Base-by-base conservation (phyloP, 2,888 invertebrate genomes). In the Parapristionchus giblindavisi region DNA sequence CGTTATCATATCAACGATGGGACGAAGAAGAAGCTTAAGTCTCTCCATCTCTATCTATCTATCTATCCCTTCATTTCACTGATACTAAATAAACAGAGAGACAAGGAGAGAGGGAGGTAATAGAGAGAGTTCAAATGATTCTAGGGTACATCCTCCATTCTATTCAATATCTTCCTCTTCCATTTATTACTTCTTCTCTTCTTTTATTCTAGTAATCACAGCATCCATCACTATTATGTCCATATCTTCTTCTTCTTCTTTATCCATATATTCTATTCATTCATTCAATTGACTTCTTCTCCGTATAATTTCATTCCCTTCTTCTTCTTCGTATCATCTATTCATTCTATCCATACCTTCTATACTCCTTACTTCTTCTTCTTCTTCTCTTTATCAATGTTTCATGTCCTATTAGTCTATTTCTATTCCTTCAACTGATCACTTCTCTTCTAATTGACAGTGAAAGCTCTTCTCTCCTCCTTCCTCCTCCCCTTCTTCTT, bases 21-120 rank as follows among this genome's bases (percentile, higher is more conserved):
- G n/a, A n/a, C n/a, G n/a, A n/a, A n/a, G n/a, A n/a, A n/a, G n/a
- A n/a, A n/a, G n/a, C n/a, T n/a, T n/a, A n/a, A n/a, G n/a, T n/a
- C n/a, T n/a, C n/a, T n/a, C n/a, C n/a, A n/a, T n/a, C n/a, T n/a
- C n/a, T n/a, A n/a, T n/a, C n/a, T n/a, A 14, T 51, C 51, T 51
- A 14, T 51, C 51, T 51, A 17, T 14, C n/a, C n/a, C 51, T 51
- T 51, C 63, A 27, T 14, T n/a, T 29, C 68, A 36, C 52, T 68
- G 52, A 51, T 52, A 52, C 68, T 68, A 36, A 52, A 68, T 34
- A 60, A 66, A 63, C 75, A 76, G 60, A 75, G 17, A 43, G 65
- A 29, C 34, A 27, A 52, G 34, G 27, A 66, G 32, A 68, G 68
- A 66, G 29, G 43, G 65, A 74, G 27, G 63, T 38, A 51, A 38